phyloP scores from a whole-genome alignment of 1,140 invertebrate species.

The Chironomus tepperi region DNA sequence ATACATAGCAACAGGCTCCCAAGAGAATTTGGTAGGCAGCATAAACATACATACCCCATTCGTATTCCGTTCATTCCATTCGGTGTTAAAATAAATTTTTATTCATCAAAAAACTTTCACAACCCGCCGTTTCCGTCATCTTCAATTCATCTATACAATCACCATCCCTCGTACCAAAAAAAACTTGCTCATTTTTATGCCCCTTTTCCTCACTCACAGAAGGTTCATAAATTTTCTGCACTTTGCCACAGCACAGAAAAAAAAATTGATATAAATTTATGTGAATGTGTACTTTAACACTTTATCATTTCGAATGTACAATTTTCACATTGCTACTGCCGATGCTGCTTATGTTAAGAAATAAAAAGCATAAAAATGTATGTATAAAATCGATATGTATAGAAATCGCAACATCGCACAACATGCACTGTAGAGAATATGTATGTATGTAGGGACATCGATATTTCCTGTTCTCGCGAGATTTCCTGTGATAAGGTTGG shows the following conservation, averaged over 20 bases:
- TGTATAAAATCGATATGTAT: background rate
- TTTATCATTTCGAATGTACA: conserved; percentile 16
- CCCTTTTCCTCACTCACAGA: background rate
- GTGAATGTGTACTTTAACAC: conserved; percentile 12
- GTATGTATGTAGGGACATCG: background rate
- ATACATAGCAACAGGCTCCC: conserved; percentile 8
- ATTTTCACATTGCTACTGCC: background rate
- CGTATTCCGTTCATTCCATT: too few relatives aligned
- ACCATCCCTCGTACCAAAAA: background rate
- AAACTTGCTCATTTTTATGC: too few relatives aligned
- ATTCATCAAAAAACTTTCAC: background rate
- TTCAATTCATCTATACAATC: background rate
- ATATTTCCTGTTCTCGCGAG: too few relatives aligned
- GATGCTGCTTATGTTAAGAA: background rate
- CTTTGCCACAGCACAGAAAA: background rate
- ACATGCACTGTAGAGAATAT: background rate
- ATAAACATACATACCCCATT: background rate
- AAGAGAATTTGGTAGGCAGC: background rate
- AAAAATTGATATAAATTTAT: conserved; percentile 21
- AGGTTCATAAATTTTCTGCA: background rate
- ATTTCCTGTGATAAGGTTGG: too few relatives aligned
- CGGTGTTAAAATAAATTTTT: too few relatives aligned
- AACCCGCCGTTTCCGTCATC: background rate
- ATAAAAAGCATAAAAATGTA: background rate
- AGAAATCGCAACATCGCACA: conserved; percentile 1